Evolutionary conservation across 2,113 vertebrate genomes (phyloP).

Genomic region (Brienomyrus brachyistius): DNA sequence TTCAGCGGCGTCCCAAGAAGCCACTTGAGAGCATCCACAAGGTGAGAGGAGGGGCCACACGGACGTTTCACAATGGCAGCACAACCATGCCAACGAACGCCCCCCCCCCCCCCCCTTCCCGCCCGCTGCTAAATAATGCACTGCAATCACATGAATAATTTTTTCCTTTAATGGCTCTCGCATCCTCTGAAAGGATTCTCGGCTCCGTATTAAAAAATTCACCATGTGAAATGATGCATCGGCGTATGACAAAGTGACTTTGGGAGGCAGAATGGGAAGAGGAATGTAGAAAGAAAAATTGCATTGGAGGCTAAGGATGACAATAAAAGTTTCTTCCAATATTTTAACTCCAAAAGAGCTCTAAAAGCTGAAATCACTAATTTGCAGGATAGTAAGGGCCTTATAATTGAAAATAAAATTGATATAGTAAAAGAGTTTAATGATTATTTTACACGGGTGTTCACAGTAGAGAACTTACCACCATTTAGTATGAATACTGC

Average conservation of each 20-base stretch:
- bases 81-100: conserved; percentile 45
- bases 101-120: conserved; percentile 64
- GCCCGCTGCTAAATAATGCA: conserved; percentile 68
- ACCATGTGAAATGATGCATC: conserved; percentile 67
- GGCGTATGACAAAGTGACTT: conserved; percentile 69
- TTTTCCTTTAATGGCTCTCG: conserved; percentile 66
- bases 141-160: conserved; percentile 65
- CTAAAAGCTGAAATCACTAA: too few species aligned
- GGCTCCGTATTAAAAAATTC: conserved; percentile 63
- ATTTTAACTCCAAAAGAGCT: too few species aligned
- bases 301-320: too few species aligned
- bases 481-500: too few species aligned
- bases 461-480: too few species aligned
- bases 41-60: conserved; percentile 32
- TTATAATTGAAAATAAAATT: too few species aligned
- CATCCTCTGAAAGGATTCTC: conserved; percentile 67
- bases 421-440: too few species aligned
- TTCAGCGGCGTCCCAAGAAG: conserved; percentile 19
- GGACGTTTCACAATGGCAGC: conserved; percentile 46
- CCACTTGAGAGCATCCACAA: conserved; percentile 23
- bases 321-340: too few species aligned
- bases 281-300: background rate
- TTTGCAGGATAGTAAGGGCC: too few species aligned
- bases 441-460: too few species aligned
- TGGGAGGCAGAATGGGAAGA: conserved; percentile 48